Evolutionary conservation across 2,888 invertebrate genomes (phyloP).

Genomic region (Drepana falcataria): DNA sequence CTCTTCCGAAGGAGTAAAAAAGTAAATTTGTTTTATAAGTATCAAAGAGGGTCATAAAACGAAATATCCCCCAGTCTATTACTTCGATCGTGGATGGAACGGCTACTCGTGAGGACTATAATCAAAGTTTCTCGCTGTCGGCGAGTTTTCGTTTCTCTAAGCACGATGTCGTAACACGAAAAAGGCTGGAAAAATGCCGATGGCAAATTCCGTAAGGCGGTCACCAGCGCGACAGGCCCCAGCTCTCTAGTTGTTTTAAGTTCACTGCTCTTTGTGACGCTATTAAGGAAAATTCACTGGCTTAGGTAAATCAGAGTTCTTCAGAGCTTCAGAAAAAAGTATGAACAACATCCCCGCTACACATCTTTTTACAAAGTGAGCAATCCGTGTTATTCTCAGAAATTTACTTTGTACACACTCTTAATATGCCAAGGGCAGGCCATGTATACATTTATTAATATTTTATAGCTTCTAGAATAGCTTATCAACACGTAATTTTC

Average conservation of each 20-base stretch:
- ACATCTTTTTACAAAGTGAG: slow-evolving; percentile 20
- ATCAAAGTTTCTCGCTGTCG: slow-evolving; percentile 74
- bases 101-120: slow-evolving; percentile 73
- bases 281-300: slow-evolving; percentile 56
- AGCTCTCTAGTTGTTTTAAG: slow-evolving; percentile 56
- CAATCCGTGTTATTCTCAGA: slow-evolving; percentile 20
- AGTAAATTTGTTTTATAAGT: slow-evolving; percentile 75
- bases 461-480: slow-evolving; percentile 4
- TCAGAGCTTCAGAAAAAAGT: slow-evolving; percentile 1
- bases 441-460: slow-evolving; percentile 7
- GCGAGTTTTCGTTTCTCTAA: slow-evolving; percentile 74
- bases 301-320: slow-evolving; percentile 40
- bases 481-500: too few species aligned
- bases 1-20: slow-evolving; percentile 55
- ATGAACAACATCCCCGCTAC: slow-evolving; percentile 9
- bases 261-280: slow-evolving; percentile 53
- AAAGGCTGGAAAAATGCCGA: slow-evolving; percentile 73
- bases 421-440: not conserved
- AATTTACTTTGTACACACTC: slow-evolving; percentile 10
- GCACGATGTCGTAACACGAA: slow-evolving; percentile 75
- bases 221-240: slow-evolving; percentile 38
- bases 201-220: slow-evolving; percentile 58
- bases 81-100: slow-evolving; percentile 66
- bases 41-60: slow-evolving; percentile 72
- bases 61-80: slow-evolving; percentile 70